Base-by-base conservation (phyloP, 2,113 vertebrate genomes). In the Phrynosoma platyrhinos region DNA sequence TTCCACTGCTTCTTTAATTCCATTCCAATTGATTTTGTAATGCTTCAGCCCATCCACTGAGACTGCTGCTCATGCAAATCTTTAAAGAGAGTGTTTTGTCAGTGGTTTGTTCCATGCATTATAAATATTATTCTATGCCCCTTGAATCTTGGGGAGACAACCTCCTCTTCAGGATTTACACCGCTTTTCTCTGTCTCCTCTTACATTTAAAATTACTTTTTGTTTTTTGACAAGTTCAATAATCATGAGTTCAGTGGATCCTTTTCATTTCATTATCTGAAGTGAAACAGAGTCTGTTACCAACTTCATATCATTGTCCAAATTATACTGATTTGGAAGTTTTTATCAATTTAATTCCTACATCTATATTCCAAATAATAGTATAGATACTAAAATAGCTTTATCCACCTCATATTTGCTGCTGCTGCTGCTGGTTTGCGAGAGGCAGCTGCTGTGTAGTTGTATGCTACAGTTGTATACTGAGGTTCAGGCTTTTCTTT, bases 51-150 rank as follows among this genome's bases (percentile, higher is more conserved):
- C 8, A 81, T 85, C 82, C 32, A 14, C 10, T 87, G 9, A 62
- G 62, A 36, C 23, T 78, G 47, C 66, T 90, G 84, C 5, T 90
- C 78, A 90, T 81, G 40, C 69, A 82, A 58, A 85, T 82, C 14
- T 85, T 82, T 86, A 62, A 78, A 52, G 64, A 42, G 58, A 62
- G 32, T 83, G 20, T 69, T 89, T 79, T 68, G 64, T 76, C 82
- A 77, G 86, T 32, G 1, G 52, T 69, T 25, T n/a, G 69, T 77
- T 89, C n/a, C 2, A 68, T 58, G 47, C 25, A 42, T 32, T 55
- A 71, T 55, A 82, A 82, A 85, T 55, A 42, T 64, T 20, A 82
- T 89, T 85, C 18, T 8, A 13, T 40, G 42, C 8, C 30, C 52
- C 21, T 71, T 85, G 16, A 25, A 77, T 66, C 47, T 79, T 76